Evolutionary conservation across 2,888 invertebrate species (phyloP).

Genomic region (Orthosia incerta): DNA sequence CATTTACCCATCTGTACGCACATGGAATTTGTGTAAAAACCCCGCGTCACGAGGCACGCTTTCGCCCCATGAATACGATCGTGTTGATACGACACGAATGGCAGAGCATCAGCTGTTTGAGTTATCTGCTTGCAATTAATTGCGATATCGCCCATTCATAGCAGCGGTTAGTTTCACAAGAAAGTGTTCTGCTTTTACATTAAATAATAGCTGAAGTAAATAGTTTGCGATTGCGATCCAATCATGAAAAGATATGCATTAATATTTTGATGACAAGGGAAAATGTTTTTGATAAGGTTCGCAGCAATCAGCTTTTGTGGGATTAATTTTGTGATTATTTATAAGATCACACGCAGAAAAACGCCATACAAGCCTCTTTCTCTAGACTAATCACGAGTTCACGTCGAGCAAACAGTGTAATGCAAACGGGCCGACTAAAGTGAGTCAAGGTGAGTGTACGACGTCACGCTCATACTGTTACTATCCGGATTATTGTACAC

Average conservation of each 20-base stretch:
- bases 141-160: slow-evolving; percentile 83
- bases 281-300: slow-evolving; percentile 2
- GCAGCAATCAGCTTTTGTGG: neutral
- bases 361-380: slow-evolving; percentile 69
- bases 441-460: slow-evolving; percentile 88
- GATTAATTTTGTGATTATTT: neutral
- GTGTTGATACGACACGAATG: slow-evolving; percentile 82
- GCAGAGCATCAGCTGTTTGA: slow-evolving; percentile 86
- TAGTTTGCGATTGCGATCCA: slow-evolving; percentile 14
- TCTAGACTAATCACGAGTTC: slow-evolving; percentile 82
- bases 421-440: slow-evolving; percentile 86
- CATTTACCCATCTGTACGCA: slow-evolving; percentile 53
- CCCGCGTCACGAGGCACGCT: slow-evolving; percentile 77
- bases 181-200: slow-evolving; percentile 69
- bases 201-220: slow-evolving; percentile 38
- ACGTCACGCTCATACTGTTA: slow-evolving; percentile 84
- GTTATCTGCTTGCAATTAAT: slow-evolving; percentile 81
- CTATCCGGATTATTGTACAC: slow-evolving; percentile 84
- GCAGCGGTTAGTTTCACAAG: slow-evolving; percentile 75
- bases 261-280: slow-evolving; percentile 17
- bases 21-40: slow-evolving; percentile 68
- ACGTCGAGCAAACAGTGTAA: slow-evolving; percentile 79
- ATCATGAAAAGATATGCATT: neutral
- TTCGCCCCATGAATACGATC: slow-evolving; percentile 83
- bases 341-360: slow-evolving; percentile 16